Evolutionary conservation across 2,113 vertebrate species (phyloP).

Genomic region (Heteronetta atricapilla): DNA sequence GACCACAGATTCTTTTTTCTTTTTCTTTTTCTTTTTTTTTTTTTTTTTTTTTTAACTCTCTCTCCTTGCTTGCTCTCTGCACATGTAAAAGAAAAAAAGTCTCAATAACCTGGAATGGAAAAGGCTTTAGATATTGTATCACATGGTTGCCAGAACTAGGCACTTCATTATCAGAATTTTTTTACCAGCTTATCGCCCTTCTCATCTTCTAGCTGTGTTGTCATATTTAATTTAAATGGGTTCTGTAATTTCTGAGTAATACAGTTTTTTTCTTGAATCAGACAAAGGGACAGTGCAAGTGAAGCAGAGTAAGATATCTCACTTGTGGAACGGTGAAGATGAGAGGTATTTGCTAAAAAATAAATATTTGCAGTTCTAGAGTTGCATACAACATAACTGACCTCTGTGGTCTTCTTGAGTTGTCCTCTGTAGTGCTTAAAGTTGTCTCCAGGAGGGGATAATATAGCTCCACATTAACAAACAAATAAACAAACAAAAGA

Average conservation of each 20-base stretch:
- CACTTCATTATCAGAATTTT: background rate
- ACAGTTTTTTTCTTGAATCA: background rate
- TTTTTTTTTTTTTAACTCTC: background rate
- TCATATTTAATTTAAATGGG: slow-evolving; percentile 27
- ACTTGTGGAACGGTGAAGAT: background rate
- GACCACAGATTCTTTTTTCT: slow-evolving; percentile 35
- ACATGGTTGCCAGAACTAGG: background rate
- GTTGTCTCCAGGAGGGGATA: background rate
- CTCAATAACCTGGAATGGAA: background rate
- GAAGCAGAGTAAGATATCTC: background rate
- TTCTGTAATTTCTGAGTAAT: slow-evolving; percentile 19
- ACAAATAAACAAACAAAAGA: background rate
- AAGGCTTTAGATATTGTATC: slow-evolving; percentile 9
- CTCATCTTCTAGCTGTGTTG: background rate
- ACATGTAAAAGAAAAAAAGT: slow-evolving; percentile 15
- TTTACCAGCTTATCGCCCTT: background rate
- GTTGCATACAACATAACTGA: background rate
- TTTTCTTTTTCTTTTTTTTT: background rate
- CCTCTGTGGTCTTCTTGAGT: background rate
- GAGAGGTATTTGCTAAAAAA: background rate
- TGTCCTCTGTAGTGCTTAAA: background rate
- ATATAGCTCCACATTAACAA: background rate
- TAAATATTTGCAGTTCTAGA: background rate
- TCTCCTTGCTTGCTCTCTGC: background rate
- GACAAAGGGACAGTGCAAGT: background rate